Percentiles rank a stretch among this genome's conserved stretches.
These are phyloP conservation scores for Orthonyx spaldingii DNA, from an alignment of 2,113 vertebrate species.

Conservation along the genomic window DNA sequence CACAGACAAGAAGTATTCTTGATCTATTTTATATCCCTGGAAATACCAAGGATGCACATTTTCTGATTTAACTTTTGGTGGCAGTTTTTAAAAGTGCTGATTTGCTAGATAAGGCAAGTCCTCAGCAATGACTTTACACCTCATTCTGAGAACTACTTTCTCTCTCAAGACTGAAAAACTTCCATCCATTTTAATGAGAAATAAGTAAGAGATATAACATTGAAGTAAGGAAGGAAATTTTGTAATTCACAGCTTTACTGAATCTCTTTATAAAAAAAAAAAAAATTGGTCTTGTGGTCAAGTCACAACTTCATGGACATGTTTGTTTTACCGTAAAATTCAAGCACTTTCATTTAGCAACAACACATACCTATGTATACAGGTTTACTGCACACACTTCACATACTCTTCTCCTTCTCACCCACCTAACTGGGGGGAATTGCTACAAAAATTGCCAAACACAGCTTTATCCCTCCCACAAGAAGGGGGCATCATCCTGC, in stretches of 20 bases:
- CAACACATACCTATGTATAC: not conserved
- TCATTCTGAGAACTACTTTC: not conserved
- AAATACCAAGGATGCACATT: not conserved
- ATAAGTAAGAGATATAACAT: fast-evolving
- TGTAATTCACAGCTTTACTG: not conserved
- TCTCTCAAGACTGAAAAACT: not conserved
- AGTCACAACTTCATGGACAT: not conserved
- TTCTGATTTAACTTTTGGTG: not conserved
- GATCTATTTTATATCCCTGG: not conserved
- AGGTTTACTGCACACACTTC: not conserved
- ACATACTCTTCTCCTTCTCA: not conserved
- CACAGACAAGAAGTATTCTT: not conserved
- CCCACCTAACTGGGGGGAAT: not conserved
- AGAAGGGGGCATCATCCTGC: not conserved
- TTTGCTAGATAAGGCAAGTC: not conserved
- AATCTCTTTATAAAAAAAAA: not conserved
- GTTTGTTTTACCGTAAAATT: not conserved
- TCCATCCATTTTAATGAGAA: not conserved
- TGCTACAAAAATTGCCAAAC: not conserved
- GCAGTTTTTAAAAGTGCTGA: not conserved
- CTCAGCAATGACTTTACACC: not conserved
- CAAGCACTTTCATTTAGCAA: not conserved
- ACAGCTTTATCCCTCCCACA: not conserved
- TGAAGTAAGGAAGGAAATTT: not conserved
- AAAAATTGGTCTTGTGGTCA: not conserved